phyloP scores from a whole-genome alignment of 2,888 invertebrate species.

The Ecliptopera silaceata region DNA sequence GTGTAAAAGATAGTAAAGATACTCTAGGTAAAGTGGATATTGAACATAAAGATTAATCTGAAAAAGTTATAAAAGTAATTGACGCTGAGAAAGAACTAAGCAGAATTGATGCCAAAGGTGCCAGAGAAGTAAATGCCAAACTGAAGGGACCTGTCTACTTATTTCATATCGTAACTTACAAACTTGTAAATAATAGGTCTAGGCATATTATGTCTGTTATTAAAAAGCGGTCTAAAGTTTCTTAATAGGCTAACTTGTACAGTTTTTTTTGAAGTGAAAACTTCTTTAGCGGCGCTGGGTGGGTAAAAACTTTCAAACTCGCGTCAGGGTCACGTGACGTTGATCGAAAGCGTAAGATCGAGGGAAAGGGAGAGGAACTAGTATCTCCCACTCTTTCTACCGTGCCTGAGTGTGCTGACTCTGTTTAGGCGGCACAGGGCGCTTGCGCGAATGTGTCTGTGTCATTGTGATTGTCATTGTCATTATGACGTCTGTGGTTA shows the following conservation, averaged over 20 bases:
- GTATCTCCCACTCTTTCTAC: too few species aligned
- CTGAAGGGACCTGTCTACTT: conserved; percentile 70
- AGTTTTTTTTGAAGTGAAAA: too few species aligned
- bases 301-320: too few species aligned
- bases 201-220: not conserved
- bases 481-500: too few species aligned
- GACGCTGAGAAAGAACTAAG: conserved; percentile 1
- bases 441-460: too few species aligned
- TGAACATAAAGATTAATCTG: not conserved
- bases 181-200: conserved; percentile 1
- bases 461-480: too few species aligned
- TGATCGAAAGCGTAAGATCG: too few species aligned
- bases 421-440: too few species aligned
- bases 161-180: conserved; percentile 76
- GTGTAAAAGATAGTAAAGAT: conserved; percentile 29
- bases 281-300: too few species aligned
- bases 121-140: conserved; percentile 68
- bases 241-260: conserved; percentile 56
- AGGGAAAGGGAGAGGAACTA: too few species aligned
- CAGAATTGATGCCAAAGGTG: conserved; percentile 58
- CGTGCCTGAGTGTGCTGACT: too few species aligned
- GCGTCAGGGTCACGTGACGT: too few species aligned
- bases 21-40: not conserved
- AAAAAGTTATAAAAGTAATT: not conserved
- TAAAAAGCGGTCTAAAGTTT: conserved; percentile 59